phyloP scores from a whole-genome alignment of 2,797 vertebrate species.

The Enteromius anoplus region DNA sequence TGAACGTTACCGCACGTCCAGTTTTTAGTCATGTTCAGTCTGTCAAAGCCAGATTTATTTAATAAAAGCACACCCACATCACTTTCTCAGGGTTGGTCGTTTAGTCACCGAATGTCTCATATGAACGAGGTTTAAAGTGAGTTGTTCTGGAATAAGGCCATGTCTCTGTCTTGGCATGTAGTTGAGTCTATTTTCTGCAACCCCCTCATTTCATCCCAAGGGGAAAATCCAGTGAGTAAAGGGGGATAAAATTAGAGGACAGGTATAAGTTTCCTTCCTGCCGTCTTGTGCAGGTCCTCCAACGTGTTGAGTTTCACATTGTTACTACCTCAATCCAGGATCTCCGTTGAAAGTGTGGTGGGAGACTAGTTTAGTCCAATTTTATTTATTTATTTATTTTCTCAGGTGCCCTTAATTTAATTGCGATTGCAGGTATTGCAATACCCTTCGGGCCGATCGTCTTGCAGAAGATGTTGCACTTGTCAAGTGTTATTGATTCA shows the following conservation, averaged over 20 bases:
- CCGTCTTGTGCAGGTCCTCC: constrained; percentile 19
- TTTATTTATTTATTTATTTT: background rate
- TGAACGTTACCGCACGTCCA: background rate
- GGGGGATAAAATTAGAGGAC: constrained; percentile 61
- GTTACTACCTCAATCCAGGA: background rate
- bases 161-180: constrained; percentile 54
- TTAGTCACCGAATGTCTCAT: constrained; percentile 12
- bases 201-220: constrained; percentile 52
- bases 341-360: constrained; percentile 1
- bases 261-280: constrained; percentile 51
- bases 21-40: background rate
- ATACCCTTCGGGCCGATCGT: constrained; percentile 27
- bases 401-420: constrained; percentile 43
- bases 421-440: constrained; percentile 37
- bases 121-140: constrained; percentile 23
- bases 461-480: constrained; percentile 46
- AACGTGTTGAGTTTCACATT: constrained; percentile 15
- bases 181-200: constrained; percentile 56
- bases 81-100: background rate
- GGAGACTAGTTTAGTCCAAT: constrained; percentile 37
- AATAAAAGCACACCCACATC: background rate
- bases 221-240: constrained; percentile 56
- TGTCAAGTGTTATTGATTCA: constrained; percentile 59
- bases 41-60: background rate
- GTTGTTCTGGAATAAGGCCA: constrained; percentile 48